Percentiles rank a stretch among this genome's conserved stretches.
Conservation (phyloP, 2,797 vertebrate genomes). For the Moxostoma hubbsi region DNA sequence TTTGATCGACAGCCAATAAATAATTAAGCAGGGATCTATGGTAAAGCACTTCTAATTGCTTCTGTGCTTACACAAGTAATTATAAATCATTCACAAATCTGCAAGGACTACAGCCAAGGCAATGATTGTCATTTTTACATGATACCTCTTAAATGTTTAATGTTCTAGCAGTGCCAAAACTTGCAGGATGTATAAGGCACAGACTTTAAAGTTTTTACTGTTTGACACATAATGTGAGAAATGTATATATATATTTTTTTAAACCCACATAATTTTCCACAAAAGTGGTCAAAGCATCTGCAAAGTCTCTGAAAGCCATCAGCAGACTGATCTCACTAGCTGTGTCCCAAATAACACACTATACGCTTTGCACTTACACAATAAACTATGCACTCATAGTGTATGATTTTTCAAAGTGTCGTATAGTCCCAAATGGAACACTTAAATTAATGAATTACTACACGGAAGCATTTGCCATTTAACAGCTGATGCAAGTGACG, state of each 20-base stretch:
- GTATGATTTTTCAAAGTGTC: too few species aligned
- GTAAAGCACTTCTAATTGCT: conserved; percentile 72
- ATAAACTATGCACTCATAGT: too few species aligned
- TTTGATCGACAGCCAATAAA: conserved; percentile 68
- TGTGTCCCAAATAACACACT: too few species aligned
- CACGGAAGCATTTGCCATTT: too few species aligned
- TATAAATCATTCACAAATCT: conserved; percentile 72
- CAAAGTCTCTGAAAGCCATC: neutral
- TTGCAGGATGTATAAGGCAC: neutral
- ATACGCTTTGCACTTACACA: too few species aligned
- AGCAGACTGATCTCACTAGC: too few species aligned
- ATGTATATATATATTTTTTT: neutral
- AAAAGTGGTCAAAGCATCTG: too few species aligned
- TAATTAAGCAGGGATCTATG: conserved; percentile 73
- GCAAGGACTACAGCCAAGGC: conserved; percentile 59
- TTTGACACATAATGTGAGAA: neutral
- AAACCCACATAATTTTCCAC: too few species aligned
- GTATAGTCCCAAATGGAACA: too few species aligned
- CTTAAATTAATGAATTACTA: too few species aligned
- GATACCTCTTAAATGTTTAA: conserved; percentile 57
- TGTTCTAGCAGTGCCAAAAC: neutral
- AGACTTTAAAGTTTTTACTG: neutral
- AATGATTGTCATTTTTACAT: conserved; percentile 63
- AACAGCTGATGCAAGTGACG: too few species aligned
- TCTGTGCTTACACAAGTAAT: conserved; percentile 76